phyloP scores from a whole-genome alignment of 2,888 invertebrate species.

The Oxyteleia sp. region DNA sequence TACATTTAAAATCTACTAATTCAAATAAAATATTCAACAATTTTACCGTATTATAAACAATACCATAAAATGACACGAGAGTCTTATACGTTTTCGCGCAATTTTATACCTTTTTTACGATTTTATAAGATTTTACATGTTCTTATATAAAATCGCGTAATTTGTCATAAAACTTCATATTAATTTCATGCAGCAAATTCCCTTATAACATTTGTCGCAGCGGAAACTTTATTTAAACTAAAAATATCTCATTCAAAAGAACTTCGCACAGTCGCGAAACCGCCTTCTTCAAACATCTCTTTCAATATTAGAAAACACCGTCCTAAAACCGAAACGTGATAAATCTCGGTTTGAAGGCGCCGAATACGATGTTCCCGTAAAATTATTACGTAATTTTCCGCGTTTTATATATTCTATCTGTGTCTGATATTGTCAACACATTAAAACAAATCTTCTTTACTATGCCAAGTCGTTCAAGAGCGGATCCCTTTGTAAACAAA shows the following conservation, averaged over 20 bases:
- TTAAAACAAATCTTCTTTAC: constrained; percentile 71
- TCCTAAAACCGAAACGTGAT: constrained; percentile 43
- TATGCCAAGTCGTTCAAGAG: constrained; percentile 58
- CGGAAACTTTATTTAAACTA: neutral
- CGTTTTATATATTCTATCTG: constrained; percentile 53
- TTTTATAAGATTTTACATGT: no score
- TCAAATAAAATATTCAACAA: no score
- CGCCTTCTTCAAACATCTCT: neutral
- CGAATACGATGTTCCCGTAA: constrained; percentile 35
- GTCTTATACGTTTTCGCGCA: no score
- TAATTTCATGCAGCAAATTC: neutral
- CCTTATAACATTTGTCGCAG: neutral
- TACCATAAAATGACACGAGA: no score
- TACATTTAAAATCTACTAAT: no score
- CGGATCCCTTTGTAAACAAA: constrained; percentile 71
- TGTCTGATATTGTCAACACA: constrained; percentile 66
- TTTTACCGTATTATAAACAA: no score
- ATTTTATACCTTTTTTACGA: no score
- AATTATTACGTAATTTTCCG: constrained; percentile 68
- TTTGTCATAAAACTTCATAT: neutral
- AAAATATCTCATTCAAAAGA: neutral
- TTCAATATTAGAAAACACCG: constrained; percentile 14
- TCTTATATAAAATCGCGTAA: no score
- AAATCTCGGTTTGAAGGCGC: constrained; percentile 43
- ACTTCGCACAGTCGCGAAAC: neutral